A percentile compares a stretch with the other conserved stretches of the same genome.
Evolutionary conservation across 2,888 invertebrate species (phyloP).

Genomic region (Eupithecia dodoneata): DNA sequence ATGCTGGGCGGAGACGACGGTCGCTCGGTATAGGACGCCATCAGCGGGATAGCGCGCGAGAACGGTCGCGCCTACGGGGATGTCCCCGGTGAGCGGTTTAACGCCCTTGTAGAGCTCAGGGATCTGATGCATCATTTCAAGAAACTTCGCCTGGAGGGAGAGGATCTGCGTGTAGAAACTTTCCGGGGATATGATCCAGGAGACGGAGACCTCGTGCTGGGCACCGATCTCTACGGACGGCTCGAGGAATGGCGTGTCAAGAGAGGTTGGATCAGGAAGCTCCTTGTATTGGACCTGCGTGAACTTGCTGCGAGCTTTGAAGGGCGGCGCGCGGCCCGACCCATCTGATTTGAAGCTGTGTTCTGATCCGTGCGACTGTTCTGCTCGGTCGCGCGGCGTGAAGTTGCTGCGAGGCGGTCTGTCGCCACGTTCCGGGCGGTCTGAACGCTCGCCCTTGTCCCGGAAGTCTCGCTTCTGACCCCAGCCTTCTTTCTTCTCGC

Average conservation of each 20-base stretch:
- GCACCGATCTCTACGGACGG: constrained; percentile 78
- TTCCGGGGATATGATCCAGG: constrained; percentile 90
- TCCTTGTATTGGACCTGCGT: constrained; percentile 69
- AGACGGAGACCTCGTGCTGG: constrained; percentile 85
- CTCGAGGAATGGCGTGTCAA: constrained; percentile 77
- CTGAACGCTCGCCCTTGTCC: constrained; percentile 49
- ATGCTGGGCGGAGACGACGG: constrained; percentile 84
- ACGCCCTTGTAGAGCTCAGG: constrained; percentile 86
- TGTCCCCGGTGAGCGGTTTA: constrained; percentile 65
- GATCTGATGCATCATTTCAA: constrained; percentile 88
- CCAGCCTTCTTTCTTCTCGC: constrained; percentile 50
- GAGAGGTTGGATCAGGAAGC: constrained; percentile 73
- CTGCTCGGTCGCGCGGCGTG: constrained; percentile 69
- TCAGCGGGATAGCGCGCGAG: constrained; percentile 89
- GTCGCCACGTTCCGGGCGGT: constrained; percentile 47
- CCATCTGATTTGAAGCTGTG: constrained; percentile 64
- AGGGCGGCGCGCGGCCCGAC: constrained; percentile 61
- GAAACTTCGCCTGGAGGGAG: constrained; percentile 82
- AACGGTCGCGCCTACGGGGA: constrained; percentile 86
- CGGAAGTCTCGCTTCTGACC: constrained; percentile 49
- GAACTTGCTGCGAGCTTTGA: constrained; percentile 65
- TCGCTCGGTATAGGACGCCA: constrained; percentile 88
- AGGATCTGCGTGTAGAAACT: constrained; percentile 87
- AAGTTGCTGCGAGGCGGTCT: constrained; percentile 65
- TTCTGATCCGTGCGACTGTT: constrained; percentile 65